Percentiles rank a stretch among this genome's conserved stretches.
Conservation (phyloP, 2,888 invertebrate genomes). For the Hydrotaea diabolus region DNA sequence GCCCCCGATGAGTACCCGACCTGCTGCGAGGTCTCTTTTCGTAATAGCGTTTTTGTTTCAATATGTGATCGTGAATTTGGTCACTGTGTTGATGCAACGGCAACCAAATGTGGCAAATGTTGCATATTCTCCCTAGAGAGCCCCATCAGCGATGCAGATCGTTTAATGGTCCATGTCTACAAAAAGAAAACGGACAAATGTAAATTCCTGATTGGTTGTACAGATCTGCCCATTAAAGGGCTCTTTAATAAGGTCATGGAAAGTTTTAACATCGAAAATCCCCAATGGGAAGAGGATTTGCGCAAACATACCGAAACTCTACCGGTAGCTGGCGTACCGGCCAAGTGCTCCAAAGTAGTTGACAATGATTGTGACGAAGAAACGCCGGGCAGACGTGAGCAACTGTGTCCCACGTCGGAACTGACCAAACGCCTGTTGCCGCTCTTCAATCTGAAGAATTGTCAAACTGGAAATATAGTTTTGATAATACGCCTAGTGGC, state of each 20-base stretch:
- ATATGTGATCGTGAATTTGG: conserved; percentile 79
- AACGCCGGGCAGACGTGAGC: conserved; percentile 71
- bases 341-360: conserved; percentile 64
- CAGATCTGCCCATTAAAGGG: conserved; percentile 75
- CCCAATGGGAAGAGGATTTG: conserved; percentile 72
- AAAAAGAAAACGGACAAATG: conserved; percentile 79
- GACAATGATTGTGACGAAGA: conserved; percentile 74
- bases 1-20: conserved; percentile 80
- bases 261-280: conserved; percentile 75
- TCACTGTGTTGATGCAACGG: conserved; percentile 72
- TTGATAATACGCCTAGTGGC: conserved; percentile 78
- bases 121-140: conserved; percentile 77
- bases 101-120: conserved; percentile 77
- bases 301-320: conserved; percentile 68
- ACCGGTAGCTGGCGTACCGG: conserved; percentile 70
- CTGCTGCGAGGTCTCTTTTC: conserved; percentile 78
- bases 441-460: conserved; percentile 75
- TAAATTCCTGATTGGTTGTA: conserved; percentile 78
- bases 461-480: conserved; percentile 78
- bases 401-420: conserved; percentile 76
- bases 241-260: conserved; percentile 78
- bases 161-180: conserved; percentile 75
- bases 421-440: conserved; percentile 77
- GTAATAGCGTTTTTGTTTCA: conserved; percentile 77
- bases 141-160: conserved; percentile 76